phyloP scores from a whole-genome alignment of 1,140 invertebrate genomes.

The Drosophila kepulauana region DNA sequence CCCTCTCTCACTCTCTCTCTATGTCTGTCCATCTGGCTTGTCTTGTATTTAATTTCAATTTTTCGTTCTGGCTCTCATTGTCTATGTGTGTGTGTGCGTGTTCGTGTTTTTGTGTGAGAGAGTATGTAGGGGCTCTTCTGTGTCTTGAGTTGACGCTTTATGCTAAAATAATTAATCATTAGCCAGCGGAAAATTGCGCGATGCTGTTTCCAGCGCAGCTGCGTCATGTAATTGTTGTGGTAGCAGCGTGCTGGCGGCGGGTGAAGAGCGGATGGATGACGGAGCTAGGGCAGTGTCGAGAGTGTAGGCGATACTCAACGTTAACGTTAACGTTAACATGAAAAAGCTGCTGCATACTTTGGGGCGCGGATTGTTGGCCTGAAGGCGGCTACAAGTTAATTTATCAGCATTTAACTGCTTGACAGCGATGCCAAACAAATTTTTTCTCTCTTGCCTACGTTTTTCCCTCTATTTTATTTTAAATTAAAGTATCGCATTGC shows the following conservation, averaged over 20 bases:
- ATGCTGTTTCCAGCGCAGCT: constrained; percentile 51
- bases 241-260: constrained; percentile 6
- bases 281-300: neutral
- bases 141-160: constrained; percentile 81
- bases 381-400: constrained; percentile 68
- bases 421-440: constrained; percentile 53
- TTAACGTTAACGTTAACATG: constrained; percentile 62
- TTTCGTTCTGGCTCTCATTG: constrained; percentile 32
- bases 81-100: constrained; percentile 9
- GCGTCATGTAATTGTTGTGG: constrained; percentile 76
- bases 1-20: constrained; percentile 14
- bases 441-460: neutral
- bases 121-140: constrained; percentile 18
- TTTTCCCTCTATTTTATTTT: constrained; percentile 10
- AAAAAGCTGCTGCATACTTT: constrained; percentile 71
- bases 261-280: neutral
- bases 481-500: constrained; percentile 57
- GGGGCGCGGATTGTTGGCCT: constrained; percentile 14
- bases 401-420: constrained; percentile 81
- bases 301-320: constrained; percentile 24
- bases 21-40: constrained; percentile 48
- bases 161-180: constrained; percentile 84
- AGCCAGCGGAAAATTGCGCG: constrained; percentile 75
- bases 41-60: constrained; percentile 77
- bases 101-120: constrained; percentile 2